Evolutionary conservation across 1,140 invertebrate species (phyloP).

Genomic region (Camponotus vicinus): DNA sequence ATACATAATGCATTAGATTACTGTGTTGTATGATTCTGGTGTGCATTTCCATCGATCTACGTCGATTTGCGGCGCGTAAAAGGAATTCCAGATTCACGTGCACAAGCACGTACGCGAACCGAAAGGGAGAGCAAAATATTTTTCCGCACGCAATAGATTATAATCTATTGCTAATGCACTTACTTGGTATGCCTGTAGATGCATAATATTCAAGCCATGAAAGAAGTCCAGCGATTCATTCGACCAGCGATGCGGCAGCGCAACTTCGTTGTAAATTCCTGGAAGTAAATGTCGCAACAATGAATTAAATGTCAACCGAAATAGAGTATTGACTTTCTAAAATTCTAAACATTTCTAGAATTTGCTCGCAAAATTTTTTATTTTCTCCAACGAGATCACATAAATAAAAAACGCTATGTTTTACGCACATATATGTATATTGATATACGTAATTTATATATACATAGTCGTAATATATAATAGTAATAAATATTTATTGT

Average conservation of each 20-base stretch:
- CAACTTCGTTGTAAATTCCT: conserved; percentile 40
- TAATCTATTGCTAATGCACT: conserved; percentile 21
- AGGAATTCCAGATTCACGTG: conserved; percentile 28
- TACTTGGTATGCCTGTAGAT: neutral
- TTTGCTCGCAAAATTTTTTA: neutral
- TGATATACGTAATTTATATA: neutral
- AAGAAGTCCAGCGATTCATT: conserved; percentile 45
- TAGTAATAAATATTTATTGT: neutral
- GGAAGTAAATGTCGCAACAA: conserved; percentile 30
- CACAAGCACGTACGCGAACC: neutral
- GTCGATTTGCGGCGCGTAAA: conserved; percentile 15
- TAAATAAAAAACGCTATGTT: neutral
- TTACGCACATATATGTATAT: neutral
- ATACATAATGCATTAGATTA: conserved; percentile 30
- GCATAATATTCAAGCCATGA: conserved; percentile 47
- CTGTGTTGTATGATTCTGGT: neutral
- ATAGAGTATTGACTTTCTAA: neutral
- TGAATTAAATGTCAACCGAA: neutral
- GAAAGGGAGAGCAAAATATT: neutral
- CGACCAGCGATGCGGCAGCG: conserved; percentile 6
- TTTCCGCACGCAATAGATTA: conserved; percentile 17
- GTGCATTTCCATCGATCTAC: conserved; percentile 28
- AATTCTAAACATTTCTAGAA: neutral
- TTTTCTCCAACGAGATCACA: neutral
- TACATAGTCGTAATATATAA: no score